Evolutionary conservation across 2,797 vertebrate species (phyloP).

Genomic region (Muscicapa comitata): DNA sequence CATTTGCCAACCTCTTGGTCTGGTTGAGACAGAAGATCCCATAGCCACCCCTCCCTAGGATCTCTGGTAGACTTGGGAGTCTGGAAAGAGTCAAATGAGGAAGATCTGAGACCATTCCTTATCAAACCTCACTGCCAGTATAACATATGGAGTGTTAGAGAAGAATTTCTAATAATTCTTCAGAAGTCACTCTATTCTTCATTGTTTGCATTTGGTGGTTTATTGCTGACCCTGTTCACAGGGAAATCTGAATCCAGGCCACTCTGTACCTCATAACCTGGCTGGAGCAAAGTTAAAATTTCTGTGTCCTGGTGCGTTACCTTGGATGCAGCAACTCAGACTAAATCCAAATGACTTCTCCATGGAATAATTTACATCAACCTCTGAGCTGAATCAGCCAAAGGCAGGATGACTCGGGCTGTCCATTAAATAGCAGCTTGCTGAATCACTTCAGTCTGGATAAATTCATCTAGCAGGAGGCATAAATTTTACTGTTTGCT

Average conservation of each 20-base stretch:
- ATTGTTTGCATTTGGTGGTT: neutral
- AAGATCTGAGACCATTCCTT: neutral
- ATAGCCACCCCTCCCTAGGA: neutral
- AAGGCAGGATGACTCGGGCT: conserved; percentile 12
- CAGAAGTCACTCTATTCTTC: neutral
- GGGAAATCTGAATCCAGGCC: neutral
- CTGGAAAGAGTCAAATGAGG: neutral
- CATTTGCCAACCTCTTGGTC: neutral
- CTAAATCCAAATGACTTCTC: neutral
- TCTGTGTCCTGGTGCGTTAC: neutral
- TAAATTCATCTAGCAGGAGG: conserved; percentile 35
- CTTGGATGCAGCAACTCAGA: neutral
- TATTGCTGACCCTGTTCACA: neutral
- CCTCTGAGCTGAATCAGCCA: conserved; percentile 12
- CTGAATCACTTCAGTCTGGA: conserved; percentile 29
- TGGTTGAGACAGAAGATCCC: neutral
- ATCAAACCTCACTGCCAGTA: neutral
- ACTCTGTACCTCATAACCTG: neutral
- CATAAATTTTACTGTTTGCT: conserved; percentile 39
- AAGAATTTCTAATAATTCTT: neutral
- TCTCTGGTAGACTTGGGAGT: neutral
- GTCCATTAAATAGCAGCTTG: conserved; percentile 16
- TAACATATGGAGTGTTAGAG: neutral
- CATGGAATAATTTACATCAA: conserved; percentile 32
- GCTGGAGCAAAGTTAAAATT: neutral